Base-by-base conservation (phyloP, 1,140 invertebrate genomes). In the Drosophila sproati region DNA sequence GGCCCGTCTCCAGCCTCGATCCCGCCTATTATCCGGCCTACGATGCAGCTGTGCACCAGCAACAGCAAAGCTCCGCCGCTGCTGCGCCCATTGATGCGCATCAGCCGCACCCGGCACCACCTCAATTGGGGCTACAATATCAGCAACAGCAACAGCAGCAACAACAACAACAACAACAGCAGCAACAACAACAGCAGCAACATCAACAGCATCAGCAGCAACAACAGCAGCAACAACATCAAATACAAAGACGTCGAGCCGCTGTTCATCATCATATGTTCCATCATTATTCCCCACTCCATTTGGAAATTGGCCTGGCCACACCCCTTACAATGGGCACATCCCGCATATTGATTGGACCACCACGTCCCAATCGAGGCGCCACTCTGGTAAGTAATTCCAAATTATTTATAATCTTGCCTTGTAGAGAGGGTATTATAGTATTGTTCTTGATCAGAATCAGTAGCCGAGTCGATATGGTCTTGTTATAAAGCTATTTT, bases 191-290 rank as follows among this genome's bases (percentile, higher is more conserved):
- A 0, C 74, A 69, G 3, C 63, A 62, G 2, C 75, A 74, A 4
- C 78, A 73, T 3, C 68, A 55, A 1, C 83, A 79, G 6, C 75
- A 73, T 0, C 80, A 68, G 1, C 60, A 57, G 3, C 80, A 80
- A 6, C 73, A 70, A n/a, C 72, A 66, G 20, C 71, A 71, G 2
- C 64, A 73, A 48, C 82, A 83, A 8, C 77, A 83, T 8, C 37
- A 82, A 39, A 74, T 71, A 7, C 78, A 94, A 94, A 73, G 77
- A 0, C 78, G 82, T 43, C 73, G 82, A 2, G 75, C 81, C 7
- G 74, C 80, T 69, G 93, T 95, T 2, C 95, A 95, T 91, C 95
- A 95, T 92, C 95, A 95, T 76, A 94, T 95, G 92, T 94, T 94
- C 78, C 95, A 96, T 88, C 95, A 95, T 89, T 94, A 95, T 85